These are phyloP conservation scores for Rhynchomys soricoides DNA, from an alignment of 2,113 vertebrate genomes.

Conservation along the genomic window DNA sequence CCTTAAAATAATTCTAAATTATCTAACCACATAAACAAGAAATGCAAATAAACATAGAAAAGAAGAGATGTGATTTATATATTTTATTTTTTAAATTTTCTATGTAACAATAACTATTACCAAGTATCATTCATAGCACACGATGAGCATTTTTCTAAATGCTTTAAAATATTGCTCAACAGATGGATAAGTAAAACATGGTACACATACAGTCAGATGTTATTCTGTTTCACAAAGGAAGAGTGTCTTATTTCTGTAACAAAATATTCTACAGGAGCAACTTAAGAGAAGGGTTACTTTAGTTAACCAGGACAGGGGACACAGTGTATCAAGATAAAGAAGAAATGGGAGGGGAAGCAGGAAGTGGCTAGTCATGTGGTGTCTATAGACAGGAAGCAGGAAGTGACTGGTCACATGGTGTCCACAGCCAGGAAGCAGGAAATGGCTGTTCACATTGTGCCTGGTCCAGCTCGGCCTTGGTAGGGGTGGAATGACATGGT, in stretches of 20 bases:
- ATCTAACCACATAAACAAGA: conserved; percentile 35
- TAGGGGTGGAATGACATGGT: not conserved
- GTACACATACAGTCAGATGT: not conserved
- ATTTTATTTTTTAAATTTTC: not conserved
- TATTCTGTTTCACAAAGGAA: not conserved
- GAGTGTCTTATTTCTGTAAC: not conserved
- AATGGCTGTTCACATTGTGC: no score
- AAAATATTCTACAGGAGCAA: not conserved
- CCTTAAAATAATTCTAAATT: not conserved
- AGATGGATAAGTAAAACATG: not conserved
- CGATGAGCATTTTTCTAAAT: not conserved
- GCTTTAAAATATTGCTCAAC: conserved; percentile 23
- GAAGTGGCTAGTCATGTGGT: not conserved
- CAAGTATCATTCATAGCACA: not conserved
- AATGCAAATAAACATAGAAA: not conserved
- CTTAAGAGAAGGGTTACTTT: no score
- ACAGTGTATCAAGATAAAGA: not conserved
- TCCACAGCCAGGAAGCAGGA: not conserved
- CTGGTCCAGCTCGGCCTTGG: no score
- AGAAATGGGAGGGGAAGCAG: no score
- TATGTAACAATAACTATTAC: not conserved
- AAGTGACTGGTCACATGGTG: not conserved
- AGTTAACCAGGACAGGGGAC: no score
- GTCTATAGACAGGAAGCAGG: not conserved
- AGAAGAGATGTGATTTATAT: not conserved